Base-by-base conservation (phyloP, 1,140 invertebrate species). In the Cherax destructor region DNA sequence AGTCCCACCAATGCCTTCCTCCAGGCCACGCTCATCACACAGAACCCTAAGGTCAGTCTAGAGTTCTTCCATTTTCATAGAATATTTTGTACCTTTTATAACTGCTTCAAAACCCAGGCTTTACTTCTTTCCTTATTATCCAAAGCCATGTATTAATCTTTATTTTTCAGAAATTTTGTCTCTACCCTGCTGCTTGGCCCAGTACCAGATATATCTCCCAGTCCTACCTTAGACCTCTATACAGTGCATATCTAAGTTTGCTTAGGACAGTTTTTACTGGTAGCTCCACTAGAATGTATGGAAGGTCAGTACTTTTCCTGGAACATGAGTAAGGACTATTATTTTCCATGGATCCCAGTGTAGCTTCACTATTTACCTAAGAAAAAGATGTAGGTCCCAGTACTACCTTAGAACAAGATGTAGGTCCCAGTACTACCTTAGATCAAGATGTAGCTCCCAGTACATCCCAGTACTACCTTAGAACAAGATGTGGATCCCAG, bases 1-100 rank as follows among this genome's bases (percentile, higher is more conserved):
- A 97, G 97, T 7, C 95, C 96, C 1, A 96, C 96, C 93, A 96
- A 97, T 56, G 96, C 96, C 79, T 98, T 96, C 93, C 95, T 99
- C 21, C 97, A 97, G 93, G 96, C 97, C 9, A 95, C 95, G 72
- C 93, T 98, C 4, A 95, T 96, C 92, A 97, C 97, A 0, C 92
- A 96, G 88, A 96, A 95, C 65, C 96, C 96, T 1, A 95, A 94
- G 95, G 93, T 93, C 56, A 6, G 86, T 72, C 56, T 18, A 1
- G 16, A 59, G 13, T 0, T 65, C 61, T 21, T 65, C 21, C 61
- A 9, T 56, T 56, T 13, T 56, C 52, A 9, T 10, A 56, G 52
- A 56, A 56, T 3, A 9, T 56, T 56, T 56, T 10, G 52, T 56
- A 56, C 13, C 9, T 56, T 13, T 56, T 56, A 56, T 9, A 56